Percentiles rank a stretch among this genome's conserved stretches.
Evolutionary conservation across 2,797 vertebrate species (phyloP).

Genomic region (Nannoperca australis): DNA sequence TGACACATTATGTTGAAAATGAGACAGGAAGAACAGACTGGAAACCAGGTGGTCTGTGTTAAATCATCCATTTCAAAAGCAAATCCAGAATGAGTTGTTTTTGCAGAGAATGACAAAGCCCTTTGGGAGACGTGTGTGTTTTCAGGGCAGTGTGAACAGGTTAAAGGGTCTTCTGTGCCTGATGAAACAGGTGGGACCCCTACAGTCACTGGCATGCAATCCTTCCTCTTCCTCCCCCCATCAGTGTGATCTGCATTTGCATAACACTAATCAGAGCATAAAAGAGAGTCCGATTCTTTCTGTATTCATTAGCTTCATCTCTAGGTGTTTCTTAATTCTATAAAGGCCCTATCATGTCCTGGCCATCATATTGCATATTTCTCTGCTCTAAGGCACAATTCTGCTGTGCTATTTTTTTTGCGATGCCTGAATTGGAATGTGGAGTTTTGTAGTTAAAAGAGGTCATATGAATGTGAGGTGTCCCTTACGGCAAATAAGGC

Average conservation of each 20-base stretch:
- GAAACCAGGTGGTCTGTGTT: constrained; percentile 51
- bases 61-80: constrained; percentile 51
- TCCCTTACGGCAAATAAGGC: constrained; percentile 58
- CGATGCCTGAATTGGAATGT: constrained; percentile 53
- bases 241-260: constrained; percentile 59
- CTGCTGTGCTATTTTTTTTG: constrained; percentile 48
- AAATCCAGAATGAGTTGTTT: constrained; percentile 48
- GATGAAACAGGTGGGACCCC: constrained; percentile 82
- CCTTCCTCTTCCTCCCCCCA: constrained; percentile 50
- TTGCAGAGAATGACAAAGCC: constrained; percentile 40
- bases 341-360: constrained; percentile 61
- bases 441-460: constrained; percentile 65
- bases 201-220: constrained; percentile 65
- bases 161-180: constrained; percentile 69
- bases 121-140: constrained; percentile 30
- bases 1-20: constrained; percentile 31
- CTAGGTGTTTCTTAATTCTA: constrained; percentile 60
- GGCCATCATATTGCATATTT: constrained; percentile 39
- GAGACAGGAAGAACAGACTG: constrained; percentile 22
- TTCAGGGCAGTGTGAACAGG: constrained; percentile 54
- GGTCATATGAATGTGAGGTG: constrained; percentile 71
- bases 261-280: constrained; percentile 75
- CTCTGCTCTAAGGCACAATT: constrained; percentile 63
- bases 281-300: constrained; percentile 61
- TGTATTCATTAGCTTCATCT: constrained; percentile 69